Evolutionary conservation across 2,888 invertebrate genomes (phyloP), one percentile per base, ranked within the genome.

Genomic region (Onchidella celtica): DNA sequence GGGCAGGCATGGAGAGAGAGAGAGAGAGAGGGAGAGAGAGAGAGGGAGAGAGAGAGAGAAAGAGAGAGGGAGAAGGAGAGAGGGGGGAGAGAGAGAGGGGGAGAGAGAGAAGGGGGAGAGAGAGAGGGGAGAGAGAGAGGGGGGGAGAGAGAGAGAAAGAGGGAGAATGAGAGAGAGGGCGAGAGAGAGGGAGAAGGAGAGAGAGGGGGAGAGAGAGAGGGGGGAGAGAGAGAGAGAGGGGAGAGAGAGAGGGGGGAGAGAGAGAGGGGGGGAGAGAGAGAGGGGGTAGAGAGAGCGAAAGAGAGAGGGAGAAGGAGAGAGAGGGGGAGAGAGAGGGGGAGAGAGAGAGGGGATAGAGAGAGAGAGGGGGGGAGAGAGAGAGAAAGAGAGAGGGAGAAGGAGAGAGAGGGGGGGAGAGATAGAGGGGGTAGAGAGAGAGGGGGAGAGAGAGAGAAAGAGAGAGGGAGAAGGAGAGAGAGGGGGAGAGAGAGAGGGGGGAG

Each of bases 21-120:
- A 47, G 47, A 47, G 47, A 47, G 72, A 73, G 55, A 73, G 72
- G 57, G 55, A 73, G 72, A 73, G 55, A 73, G 72, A 73, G 55
- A 73, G 57, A 73, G 73, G 57, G 59, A 57, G 32, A 73, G 73
- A 73, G 59, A 57, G 32, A 73, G 68, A 68, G 38, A 36, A 17
- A 47, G 47, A 47, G 47, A 65, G 11, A 65, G 59, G 57, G 55
- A 73, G 57, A 11, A 2, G 57, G 32, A 73, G 21, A 29, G 40
- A n/a, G 11, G 27, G 47, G 47, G 2, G 47, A 17, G 47, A n/a
- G n/a, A 3, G 40, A 38, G 9, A 38, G 38, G 32, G 17, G 38
- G 38, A 21, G 21, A 69, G 40, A 38, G 14, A 36, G 27, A 32
- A 36, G n/a, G 36, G 55, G 36, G 1, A 36, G 24, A n/a, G n/a